Base-by-base conservation (phyloP, 2,797 vertebrate species). In the Danio aesculapii region DNA sequence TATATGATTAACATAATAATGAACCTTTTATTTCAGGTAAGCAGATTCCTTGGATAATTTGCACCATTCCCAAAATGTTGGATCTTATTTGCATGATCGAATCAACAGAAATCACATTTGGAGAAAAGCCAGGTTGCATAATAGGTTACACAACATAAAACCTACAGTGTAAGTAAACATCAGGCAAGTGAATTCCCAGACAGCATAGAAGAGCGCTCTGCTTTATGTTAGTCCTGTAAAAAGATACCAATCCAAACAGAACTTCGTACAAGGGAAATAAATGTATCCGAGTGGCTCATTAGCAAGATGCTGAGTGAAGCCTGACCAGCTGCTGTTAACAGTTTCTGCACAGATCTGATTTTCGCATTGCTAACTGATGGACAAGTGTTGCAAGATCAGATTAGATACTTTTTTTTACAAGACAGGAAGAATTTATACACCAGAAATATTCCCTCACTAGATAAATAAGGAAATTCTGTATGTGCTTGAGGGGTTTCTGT, bases 71-170 rank as follows among this genome's bases (percentile, higher is more conserved):
- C 8, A 75, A 21, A 55, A 41, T 14, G 0, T 21, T 64, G 49
- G 6, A 52, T 75, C 9, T 9, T 63, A 75, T 79, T 74, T 79
- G 58, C 66, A 81, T 81, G 82, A 82, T 83, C 84, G 81, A 57
- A 64, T 55, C n/a, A 66, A 55, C 61, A 66, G 17, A 55, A 46
- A 66, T 63, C 30, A 16, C 16, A 52, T 64, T 63, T 64, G 59
- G 47, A 64, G 39, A 44, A 53, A 64, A 53, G 43, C 12, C 30
- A 76, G 49, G 8, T 75, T 64, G 47, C 11, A 46, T n/a, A 67
- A 77, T 68, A 77, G 43, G 64, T 78, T 59, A 50, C 21, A 47
- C 64, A 77, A 68, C 52, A 58, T 68, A 58, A 57, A 59, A 47
- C 53, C 75, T 49, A 69, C 53, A 13, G 76, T 59, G 64, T 69